Conservation (phyloP, 2,888 invertebrate species). For the Archips xylosteana region DNA sequence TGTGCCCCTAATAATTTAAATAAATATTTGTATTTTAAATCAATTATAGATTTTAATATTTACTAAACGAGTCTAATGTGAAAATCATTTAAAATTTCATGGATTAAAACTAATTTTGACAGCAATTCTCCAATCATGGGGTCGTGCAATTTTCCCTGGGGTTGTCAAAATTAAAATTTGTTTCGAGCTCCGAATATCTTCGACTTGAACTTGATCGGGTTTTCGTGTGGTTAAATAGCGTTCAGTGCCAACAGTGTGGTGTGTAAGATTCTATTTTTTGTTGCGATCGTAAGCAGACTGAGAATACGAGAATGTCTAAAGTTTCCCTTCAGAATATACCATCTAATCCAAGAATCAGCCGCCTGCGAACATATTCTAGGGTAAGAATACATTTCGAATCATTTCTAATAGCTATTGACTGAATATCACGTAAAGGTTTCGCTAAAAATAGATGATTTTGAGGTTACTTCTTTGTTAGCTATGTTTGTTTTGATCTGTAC, state of each 20-base stretch:
- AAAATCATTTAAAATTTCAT: slow-evolving; percentile 8
- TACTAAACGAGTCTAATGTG: background rate
- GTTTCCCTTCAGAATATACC: slow-evolving; percentile 80
- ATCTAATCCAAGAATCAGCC: slow-evolving; percentile 79
- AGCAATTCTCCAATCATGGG: slow-evolving; percentile 54
- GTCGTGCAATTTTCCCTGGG: slow-evolving; percentile 62
- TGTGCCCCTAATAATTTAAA: slow-evolving; percentile 10
- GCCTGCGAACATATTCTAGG: slow-evolving; percentile 79
- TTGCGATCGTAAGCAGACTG: slow-evolving; percentile 58
- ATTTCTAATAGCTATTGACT: slow-evolving; percentile 6
- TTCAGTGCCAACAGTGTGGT: slow-evolving; percentile 62
- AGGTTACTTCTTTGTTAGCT: slow-evolving; percentile 42
- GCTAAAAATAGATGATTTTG: slow-evolving; percentile 42
- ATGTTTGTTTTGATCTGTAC: slow-evolving; percentile 38
- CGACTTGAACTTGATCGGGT: slow-evolving; percentile 58
- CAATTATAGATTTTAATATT: slow-evolving; percentile 21
- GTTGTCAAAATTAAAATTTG: slow-evolving; percentile 65
- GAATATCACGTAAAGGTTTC: slow-evolving; percentile 12
- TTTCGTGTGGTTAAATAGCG: slow-evolving; percentile 55
- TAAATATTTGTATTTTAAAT: slow-evolving; percentile 28
- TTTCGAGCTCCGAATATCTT: slow-evolving; percentile 61
- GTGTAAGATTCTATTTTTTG: slow-evolving; percentile 63
- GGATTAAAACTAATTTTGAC: slow-evolving; percentile 28
- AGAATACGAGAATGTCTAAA: slow-evolving; percentile 73
- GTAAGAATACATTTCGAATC: slow-evolving; percentile 59